A percentile compares a stretch with the other conserved stretches of the same genome.
phyloP scores from a whole-genome alignment of 1,140 invertebrate genomes.

The Pachypeltis micranthus region DNA sequence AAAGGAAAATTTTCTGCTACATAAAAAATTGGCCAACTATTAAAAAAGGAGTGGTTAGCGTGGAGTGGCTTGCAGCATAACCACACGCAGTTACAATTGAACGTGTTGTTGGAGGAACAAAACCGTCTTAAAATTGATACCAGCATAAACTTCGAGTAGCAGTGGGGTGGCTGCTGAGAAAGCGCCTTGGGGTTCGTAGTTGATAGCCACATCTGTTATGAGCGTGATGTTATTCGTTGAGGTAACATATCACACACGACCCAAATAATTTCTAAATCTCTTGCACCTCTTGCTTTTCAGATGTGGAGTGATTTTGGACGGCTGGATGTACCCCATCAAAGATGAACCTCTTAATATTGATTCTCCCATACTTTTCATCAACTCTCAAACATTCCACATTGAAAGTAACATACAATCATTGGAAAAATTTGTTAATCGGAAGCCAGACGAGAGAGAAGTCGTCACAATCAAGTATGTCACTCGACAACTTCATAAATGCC shows the following conservation, averaged over 20 bases:
- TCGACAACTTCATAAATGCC: background rate
- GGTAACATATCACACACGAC: no score
- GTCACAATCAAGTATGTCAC: slow-evolving; percentile 40
- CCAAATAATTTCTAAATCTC: no score
- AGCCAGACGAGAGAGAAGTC: slow-evolving; percentile 30
- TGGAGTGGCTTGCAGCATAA: no score
- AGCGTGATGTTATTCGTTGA: no score
- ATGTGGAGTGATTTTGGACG: slow-evolving; percentile 46
- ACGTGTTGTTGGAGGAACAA: no score
- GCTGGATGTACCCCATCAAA: slow-evolving; percentile 57
- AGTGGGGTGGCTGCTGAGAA: no score
- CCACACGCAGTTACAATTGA: no score
- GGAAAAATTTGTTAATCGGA: slow-evolving; percentile 33
- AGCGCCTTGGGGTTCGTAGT: background rate
- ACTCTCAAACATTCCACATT: slow-evolving; percentile 55
- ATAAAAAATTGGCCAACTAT: no score
- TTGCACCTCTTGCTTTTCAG: slow-evolving; percentile 33
- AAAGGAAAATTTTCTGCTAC: no score
- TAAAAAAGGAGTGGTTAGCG: no score
- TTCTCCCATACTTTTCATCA: slow-evolving; percentile 49
- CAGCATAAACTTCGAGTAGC: no score
- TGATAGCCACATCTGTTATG: background rate
- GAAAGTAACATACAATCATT: slow-evolving; percentile 44
- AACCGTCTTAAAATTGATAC: no score
- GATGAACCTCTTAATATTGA: slow-evolving; percentile 38